Conservation (phyloP, 1,140 invertebrate species). For the Drosophila triauraria region DNA sequence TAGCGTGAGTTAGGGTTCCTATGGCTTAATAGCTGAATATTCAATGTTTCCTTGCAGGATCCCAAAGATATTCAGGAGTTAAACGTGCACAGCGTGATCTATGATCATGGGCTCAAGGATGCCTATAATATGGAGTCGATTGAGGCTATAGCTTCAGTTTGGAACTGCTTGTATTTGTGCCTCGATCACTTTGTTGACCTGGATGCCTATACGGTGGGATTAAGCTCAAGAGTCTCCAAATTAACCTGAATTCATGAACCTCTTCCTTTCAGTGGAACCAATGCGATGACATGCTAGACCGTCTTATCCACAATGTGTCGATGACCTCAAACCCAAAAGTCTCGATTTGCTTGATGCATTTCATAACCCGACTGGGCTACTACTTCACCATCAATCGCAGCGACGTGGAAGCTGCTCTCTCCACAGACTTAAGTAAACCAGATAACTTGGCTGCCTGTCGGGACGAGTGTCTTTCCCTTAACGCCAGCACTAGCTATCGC, state of each 20-base stretch:
- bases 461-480: constrained; percentile 45
- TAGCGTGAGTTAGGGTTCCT: constrained; percentile 27
- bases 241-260: background rate
- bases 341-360: constrained; percentile 55
- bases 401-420: constrained; percentile 38
- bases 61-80: constrained; percentile 51
- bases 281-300: constrained; percentile 69
- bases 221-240: too few species aligned
- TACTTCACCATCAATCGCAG: constrained; percentile 62
- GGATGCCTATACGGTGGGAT: constrained; percentile 44
- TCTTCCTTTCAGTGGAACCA: constrained; percentile 69
- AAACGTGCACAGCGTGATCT: constrained; percentile 68
- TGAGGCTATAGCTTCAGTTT: constrained; percentile 35
- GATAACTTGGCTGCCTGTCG: constrained; percentile 29
- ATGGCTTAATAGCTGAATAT: background rate
- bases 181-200: constrained; percentile 61
- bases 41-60: constrained; percentile 18
- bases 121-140: constrained; percentile 57
- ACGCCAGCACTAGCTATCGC: constrained; percentile 57
- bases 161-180: constrained; percentile 65
- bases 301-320: constrained; percentile 60
- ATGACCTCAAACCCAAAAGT: constrained; percentile 40
- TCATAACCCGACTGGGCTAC: constrained; percentile 59
- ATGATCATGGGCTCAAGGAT: constrained; percentile 57
- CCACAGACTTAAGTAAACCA: constrained; percentile 31